Evolutionary conservation across 2,888 invertebrate species (phyloP).

Genomic region (Brenthis ino): DNA sequence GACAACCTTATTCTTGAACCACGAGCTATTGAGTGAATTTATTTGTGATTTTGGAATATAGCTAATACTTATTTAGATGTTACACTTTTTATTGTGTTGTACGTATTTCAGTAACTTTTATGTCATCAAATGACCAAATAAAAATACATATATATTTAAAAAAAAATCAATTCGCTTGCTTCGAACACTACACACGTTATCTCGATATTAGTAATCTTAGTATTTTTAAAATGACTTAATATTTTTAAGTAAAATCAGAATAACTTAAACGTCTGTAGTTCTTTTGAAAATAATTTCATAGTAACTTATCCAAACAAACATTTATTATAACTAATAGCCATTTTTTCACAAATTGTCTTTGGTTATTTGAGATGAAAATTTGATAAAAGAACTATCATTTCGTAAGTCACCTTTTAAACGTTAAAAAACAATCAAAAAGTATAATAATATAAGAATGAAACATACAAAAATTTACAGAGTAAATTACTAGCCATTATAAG

Average conservation of each 20-base stretch:
- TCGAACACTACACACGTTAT: conserved; percentile 27
- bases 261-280: conserved; percentile 2
- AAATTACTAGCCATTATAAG: background rate
- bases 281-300: background rate
- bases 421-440: no score
- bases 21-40: no score
- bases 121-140: conserved; percentile 20
- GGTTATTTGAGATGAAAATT: no score
- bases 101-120: background rate
- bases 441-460: no score
- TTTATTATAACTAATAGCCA: conserved; percentile 12
- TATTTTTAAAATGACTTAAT: conserved; percentile 36
- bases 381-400: no score
- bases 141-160: conserved; percentile 14
- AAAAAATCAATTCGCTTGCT: conserved; percentile 24
- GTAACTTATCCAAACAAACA: conserved; percentile 6
- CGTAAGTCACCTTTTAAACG: no score
- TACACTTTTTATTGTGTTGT: no score
- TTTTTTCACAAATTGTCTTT: background rate
- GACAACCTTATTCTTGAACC: no score
- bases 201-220: conserved; percentile 21
- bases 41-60: background rate
- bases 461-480: no score
- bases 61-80: background rate
- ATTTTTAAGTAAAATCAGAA: conserved; percentile 27